Evolutionary conservation across 2,797 vertebrate genomes (phyloP), one percentile per base, ranked within the genome.

Genomic region (Anguilla pacifica): DNA sequence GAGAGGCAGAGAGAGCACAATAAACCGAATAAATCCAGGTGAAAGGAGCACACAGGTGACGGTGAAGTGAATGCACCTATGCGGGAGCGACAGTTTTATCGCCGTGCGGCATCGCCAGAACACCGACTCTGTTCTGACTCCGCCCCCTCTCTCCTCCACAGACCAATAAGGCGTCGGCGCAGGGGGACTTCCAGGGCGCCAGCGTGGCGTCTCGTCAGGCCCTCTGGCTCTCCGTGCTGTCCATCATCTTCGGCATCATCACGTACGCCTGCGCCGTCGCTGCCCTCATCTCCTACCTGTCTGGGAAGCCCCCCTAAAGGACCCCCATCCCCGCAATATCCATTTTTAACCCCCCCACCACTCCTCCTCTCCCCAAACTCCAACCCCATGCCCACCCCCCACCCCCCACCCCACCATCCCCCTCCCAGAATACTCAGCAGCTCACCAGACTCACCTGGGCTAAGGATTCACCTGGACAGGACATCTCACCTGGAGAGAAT

Each of bases 151-250:
- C 85, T 64, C 74, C 61, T 86, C 43, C 31, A 1, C 95, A 98
- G 97, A 98, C 97, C 88, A 98, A 97, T 95, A 97, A 97, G 94
- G 97, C 97, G 0, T 97, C 97, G 5, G 97, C 97, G 88, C 93
- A 97, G 92, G 97, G 97, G 49, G 97, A 98, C 89, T 94, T 97
- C 90, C 96, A 96, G 85, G 95, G 95, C 31, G 97, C 97, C 31
- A 97, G 93, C 72, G 93, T 95, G 0, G 96, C 98, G 0, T 98
- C 98, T 28, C 95, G 96, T 84, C 96, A 96, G 87, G 96, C 97
- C 57, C 96, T 97, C 88, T 96, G 97, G 94, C 95, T 98, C 88
- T 97, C 97, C 0, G 96, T 97, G 91, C 94, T 98, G 59, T 97
- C 97, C 72, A 94, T 98, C 51, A 95, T 97, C 89, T 97, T 98